phyloP scores from a whole-genome alignment of 30 jellyfish, hydroid and myxozoan species.

The Aurelia aurita complex sp. Pacific region DNA sequence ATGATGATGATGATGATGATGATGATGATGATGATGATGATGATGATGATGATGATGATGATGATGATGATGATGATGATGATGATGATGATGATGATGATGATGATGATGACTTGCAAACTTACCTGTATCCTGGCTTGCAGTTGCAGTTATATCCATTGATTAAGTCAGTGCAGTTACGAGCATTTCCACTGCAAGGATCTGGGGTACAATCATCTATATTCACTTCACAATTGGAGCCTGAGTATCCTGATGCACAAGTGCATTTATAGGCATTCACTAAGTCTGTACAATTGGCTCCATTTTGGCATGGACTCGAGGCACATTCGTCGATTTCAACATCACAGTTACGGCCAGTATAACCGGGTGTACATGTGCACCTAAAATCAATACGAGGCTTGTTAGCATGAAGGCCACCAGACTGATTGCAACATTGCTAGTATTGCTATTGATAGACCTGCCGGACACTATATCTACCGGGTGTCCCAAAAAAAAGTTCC shows the following conservation, averaged over 20 bases:
- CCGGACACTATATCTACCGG: no score
- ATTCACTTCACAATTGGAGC: conserved; percentile 69
- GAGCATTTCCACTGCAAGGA: conserved; percentile 73
- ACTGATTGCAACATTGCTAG: conserved; percentile 8
- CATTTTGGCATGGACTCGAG: conserved; percentile 78
- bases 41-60: no score
- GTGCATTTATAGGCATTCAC: conserved; percentile 71
- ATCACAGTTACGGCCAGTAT: conserved; percentile 80
- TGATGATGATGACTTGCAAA: background rate
- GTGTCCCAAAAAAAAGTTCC: no score
- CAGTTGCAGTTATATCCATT: conserved; percentile 83
- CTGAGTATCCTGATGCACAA: conserved; percentile 83
- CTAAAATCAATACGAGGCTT: background rate
- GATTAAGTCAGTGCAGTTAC: conserved; percentile 79
- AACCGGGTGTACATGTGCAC: conserved; percentile 83
- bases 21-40: background rate
- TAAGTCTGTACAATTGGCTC: conserved; percentile 80
- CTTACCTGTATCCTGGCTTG: conserved; percentile 88
- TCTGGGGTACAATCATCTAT: conserved; percentile 79
- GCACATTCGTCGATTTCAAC: conserved; percentile 70
- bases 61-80: no score
- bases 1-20: background rate
- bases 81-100: background rate
- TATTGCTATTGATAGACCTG: no score
- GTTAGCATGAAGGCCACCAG: no score